Conservation (phyloP, 2,113 vertebrate species). For the Papio anubis region DNA sequence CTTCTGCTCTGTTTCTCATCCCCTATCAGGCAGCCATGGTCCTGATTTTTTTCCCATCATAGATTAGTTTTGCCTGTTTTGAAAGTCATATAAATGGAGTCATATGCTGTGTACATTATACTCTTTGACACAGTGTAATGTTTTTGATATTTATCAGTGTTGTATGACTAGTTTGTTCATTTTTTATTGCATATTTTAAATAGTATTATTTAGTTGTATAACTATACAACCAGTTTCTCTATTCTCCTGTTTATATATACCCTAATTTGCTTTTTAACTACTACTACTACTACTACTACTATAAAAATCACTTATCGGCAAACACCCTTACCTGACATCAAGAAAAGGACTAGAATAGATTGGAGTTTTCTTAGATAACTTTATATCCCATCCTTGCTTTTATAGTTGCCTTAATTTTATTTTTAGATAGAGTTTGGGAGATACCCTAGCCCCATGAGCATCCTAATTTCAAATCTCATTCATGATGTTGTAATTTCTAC, state of each 20-base stretch:
- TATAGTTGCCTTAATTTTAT: background rate
- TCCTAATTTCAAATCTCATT: background rate
- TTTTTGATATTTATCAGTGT: background rate
- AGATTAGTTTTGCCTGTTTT: conserved; percentile 5
- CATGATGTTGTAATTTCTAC: background rate
- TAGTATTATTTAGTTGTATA: conserved; percentile 4
- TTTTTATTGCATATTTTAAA: background rate
- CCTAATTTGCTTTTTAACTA: background rate
- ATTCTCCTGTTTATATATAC: background rate
- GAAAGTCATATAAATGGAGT: background rate
- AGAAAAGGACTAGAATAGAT: conserved; percentile 6
- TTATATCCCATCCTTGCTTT: background rate
- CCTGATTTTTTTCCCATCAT: background rate
- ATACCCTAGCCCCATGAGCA: background rate
- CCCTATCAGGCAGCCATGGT: background rate
- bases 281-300: too few relatives aligned
- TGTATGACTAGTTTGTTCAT: background rate
- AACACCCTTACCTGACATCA: background rate
- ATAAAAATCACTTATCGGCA: background rate
- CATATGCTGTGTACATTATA: background rate
- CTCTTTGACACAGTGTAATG: background rate
- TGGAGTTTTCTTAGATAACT: conserved; percentile 34
- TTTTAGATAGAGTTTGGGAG: background rate
- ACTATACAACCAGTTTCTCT: background rate
- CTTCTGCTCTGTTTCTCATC: background rate